Percentiles rank a stretch among this genome's conserved stretches.
phyloP scores from a whole-genome alignment of 2,888 invertebrate species.

The Phyllotreta cruciferae region DNA sequence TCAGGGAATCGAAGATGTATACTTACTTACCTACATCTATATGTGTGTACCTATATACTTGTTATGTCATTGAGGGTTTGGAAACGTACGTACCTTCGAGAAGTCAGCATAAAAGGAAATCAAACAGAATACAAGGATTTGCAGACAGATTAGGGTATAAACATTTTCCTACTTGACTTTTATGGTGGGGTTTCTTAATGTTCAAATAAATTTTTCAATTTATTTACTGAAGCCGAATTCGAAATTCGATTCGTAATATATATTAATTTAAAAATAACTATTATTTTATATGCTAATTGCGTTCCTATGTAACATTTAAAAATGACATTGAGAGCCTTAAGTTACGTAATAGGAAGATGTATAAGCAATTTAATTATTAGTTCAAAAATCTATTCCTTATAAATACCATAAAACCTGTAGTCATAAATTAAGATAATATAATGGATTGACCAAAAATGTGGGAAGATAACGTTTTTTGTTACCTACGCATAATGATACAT shows the following conservation, averaged over 20 bases:
- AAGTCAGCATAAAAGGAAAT: slow-evolving; percentile 10
- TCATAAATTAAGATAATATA: slow-evolving; percentile 11
- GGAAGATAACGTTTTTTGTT: slow-evolving; percentile 15
- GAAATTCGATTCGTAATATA: no score
- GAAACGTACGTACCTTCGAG: slow-evolving; percentile 3
- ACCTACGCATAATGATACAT: slow-evolving; percentile 9
- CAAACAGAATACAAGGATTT: slow-evolving; percentile 19
- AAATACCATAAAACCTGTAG: background rate
- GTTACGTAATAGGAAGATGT: no score
- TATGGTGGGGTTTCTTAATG: slow-evolving; percentile 3
- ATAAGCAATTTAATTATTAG: no score
- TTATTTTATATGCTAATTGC: no score
- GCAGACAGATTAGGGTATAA: slow-evolving; percentile 15
- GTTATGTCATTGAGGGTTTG: slow-evolving; percentile 6
- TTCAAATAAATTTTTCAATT: no score
- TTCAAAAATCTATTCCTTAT: background rate
- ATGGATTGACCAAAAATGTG: slow-evolving; percentile 13
- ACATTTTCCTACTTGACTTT: slow-evolving; percentile 17
- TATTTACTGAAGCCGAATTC: no score
- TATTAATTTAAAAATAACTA: no score
- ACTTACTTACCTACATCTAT: background rate
- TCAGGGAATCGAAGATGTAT: slow-evolving; percentile 6
- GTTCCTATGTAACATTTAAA: no score
- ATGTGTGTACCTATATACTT: background rate
- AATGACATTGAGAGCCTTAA: no score